Evolutionary conservation across 1,140 invertebrate genomes (phyloP), one percentile per base, ranked within the genome.

Genomic region (Theocolax elegans): DNA sequence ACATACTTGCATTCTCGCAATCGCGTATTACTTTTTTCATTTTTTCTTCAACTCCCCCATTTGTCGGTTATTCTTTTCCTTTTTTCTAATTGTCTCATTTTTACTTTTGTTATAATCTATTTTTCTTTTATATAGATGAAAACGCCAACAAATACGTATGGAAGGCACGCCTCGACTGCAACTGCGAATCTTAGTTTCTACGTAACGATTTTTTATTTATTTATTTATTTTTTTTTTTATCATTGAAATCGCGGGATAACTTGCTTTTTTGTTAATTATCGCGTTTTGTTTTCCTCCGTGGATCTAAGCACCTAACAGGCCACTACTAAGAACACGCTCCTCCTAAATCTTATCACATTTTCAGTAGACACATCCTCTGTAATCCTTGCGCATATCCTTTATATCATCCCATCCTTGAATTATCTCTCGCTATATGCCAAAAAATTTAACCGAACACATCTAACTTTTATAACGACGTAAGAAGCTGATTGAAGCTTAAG

Each of bases 111-210:
- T 56, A 62, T 48, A 58, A 53, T 70, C 51, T 70, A 70, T 56
- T 49, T n/a, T n/a, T n/a, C n/a, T n/a, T n/a, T 35, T 76, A 77
- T 77, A 79, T 77, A 75, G 79, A 83, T 80, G 79, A 83, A 80
- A 85, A 81, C 81, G 80, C 82, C 82, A 86, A 86, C 83, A 86
- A 85, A 84, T 84, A 84, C 79, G 83, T 79, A 85, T 82, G 80
- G 80, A 86, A 86, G 84, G 84, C 84, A 86, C 84, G 82, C 84
- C 82, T 85, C 81, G 78, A 82, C 79, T 79, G 79, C 79, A 40
- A 71, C 79, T 80, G 78, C 79, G 46, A 71, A 65, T 71, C 40
- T 77, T 77, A 73, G 66, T 77, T 72, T 59, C 71, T 82, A 77
- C 76, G 72, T 67, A 79, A 75, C 66, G 74, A 74, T 77, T 79